Conservation (phyloP, 2,797 vertebrate species). For the Calcarius lapponicus region DNA sequence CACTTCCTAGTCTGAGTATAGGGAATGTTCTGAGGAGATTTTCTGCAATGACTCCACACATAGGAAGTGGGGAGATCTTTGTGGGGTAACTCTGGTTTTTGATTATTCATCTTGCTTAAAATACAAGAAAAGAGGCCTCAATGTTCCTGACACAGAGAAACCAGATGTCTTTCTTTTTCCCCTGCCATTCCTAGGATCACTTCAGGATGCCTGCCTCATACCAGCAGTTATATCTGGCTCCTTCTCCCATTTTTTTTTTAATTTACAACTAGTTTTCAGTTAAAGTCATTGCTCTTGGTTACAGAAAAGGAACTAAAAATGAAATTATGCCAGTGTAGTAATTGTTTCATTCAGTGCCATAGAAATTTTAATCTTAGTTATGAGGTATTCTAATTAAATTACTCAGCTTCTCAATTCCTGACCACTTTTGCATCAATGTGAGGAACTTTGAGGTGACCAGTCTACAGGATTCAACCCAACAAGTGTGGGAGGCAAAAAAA, state of each 20-base stretch:
- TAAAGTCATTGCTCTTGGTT: not conserved
- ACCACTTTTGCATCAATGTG: not conserved
- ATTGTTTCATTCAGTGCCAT: not conserved
- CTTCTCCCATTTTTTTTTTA: not conserved
- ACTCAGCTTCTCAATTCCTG: not conserved
- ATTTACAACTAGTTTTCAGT: not conserved
- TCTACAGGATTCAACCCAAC: not conserved
- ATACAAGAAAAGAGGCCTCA: not conserved
- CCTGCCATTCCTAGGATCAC: not conserved
- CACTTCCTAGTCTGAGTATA: not conserved
- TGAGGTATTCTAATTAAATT: not conserved
- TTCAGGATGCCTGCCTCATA: not conserved
- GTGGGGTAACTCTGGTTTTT: not conserved
- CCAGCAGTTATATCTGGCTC: not conserved
- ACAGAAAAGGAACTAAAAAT: not conserved
- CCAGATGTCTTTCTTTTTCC: not conserved
- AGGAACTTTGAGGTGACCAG: not conserved
- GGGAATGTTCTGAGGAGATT: not conserved
- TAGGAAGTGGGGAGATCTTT: not conserved
- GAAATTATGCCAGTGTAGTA: not conserved
- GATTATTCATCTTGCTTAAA: not conserved
- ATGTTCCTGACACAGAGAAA: not conserved
- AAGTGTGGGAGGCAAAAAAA: not conserved
- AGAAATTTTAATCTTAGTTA: not conserved
- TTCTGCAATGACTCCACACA: not conserved